These are phyloP conservation scores for Ptychodera flava DNA, from an alignment of 35 echinoderm and acorn worm genomes.

Conservation along the genomic window DNA sequence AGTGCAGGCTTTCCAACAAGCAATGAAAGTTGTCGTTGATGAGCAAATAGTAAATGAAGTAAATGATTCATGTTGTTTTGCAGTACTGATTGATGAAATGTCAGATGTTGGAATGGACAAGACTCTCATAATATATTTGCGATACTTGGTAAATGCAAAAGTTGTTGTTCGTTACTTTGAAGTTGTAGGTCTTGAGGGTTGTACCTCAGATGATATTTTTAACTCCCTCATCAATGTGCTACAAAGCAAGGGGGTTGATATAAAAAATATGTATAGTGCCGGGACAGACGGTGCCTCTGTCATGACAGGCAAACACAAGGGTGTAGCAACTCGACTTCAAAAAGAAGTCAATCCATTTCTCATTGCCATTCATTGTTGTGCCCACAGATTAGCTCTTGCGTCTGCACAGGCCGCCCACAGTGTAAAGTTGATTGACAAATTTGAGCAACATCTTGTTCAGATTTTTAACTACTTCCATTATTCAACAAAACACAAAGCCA, in stretches of 20 bases:
- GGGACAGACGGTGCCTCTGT: neutral
- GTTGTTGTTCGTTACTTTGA: neutral
- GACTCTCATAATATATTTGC: neutral
- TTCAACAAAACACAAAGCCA: neutral
- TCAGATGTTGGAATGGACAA: neutral
- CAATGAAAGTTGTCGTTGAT: neutral
- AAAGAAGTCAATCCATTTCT: neutral
- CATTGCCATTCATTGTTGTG: neutral
- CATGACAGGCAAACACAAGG: neutral
- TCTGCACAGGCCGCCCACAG: neutral
- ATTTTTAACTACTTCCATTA: neutral
- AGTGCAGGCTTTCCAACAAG: neutral
- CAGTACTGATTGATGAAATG: neutral
- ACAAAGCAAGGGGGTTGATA: neutral
- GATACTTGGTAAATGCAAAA: neutral
- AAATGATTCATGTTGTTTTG: neutral
- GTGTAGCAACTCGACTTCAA: neutral
- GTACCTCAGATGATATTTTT: neutral
- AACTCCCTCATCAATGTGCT: neutral
- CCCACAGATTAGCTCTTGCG: neutral
- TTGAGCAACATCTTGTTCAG: neutral
- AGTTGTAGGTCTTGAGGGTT: neutral
- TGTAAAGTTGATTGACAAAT: neutral
- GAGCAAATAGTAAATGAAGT: neutral
- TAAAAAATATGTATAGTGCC: neutral